Evolutionary conservation across 2,797 vertebrate species (phyloP).

Genomic region (Pantherophis vulpinus): DNA sequence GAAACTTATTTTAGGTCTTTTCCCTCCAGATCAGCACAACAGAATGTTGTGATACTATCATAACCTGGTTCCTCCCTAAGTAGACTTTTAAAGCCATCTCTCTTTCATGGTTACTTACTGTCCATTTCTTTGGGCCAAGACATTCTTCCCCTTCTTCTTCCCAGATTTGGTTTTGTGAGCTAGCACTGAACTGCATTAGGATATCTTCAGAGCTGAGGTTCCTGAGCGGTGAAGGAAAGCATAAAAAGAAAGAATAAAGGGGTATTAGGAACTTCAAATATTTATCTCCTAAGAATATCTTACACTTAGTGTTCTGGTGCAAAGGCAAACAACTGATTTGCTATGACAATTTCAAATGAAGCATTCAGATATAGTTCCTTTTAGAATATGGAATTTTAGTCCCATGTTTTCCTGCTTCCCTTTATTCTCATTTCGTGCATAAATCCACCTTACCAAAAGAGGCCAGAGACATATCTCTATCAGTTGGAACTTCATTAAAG

Average conservation of each 20-base stretch:
- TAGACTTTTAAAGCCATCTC: not conserved
- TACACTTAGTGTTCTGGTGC: not conserved
- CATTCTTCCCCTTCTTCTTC: not conserved
- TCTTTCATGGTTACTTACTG: not conserved
- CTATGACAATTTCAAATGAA: not conserved
- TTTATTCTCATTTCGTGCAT: not conserved
- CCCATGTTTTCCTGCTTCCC: not conserved
- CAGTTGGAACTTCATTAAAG: not conserved
- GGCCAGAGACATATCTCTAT: not conserved
- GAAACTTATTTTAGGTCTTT: not conserved
- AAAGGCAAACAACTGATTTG: not conserved
- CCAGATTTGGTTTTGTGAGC: not conserved
- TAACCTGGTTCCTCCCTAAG: not conserved
- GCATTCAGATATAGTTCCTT: not conserved
- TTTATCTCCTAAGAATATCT: not conserved
- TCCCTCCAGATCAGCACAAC: not conserved
- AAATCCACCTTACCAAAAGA: not conserved
- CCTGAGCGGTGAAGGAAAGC: not conserved
- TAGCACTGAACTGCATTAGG: not conserved
- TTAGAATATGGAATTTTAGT: not conserved
- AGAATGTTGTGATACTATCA: not conserved
- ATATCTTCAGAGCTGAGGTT: not conserved
- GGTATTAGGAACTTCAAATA: not conserved
- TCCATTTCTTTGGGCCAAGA: not conserved
- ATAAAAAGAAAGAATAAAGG: not conserved